These are phyloP conservation scores for Ametastegia equiseti DNA, from an alignment of 2,888 invertebrate genomes.

Conservation along the genomic window DNA sequence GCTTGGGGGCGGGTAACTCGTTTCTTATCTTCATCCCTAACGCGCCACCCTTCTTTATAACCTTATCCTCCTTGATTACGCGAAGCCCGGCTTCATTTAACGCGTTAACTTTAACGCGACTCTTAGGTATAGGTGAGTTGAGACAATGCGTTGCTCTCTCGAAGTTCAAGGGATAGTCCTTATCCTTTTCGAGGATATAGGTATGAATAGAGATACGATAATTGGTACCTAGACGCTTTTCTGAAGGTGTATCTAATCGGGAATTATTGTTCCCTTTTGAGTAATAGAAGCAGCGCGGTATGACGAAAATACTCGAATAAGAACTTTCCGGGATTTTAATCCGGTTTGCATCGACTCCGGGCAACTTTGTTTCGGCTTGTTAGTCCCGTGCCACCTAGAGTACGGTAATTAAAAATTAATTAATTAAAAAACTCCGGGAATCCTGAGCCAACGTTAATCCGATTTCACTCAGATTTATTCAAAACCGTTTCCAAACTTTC, in stretches of 20 bases:
- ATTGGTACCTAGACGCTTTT: too few species aligned
- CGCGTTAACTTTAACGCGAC: neutral
- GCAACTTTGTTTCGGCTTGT: constrained; percentile 12
- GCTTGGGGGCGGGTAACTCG: neutral
- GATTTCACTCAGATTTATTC: neutral
- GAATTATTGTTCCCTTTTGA: neutral
- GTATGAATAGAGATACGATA: too few species aligned
- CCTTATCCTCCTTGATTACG: constrained; percentile 16
- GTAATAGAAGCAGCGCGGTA: neutral
- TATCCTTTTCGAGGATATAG: neutral
- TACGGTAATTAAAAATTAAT: constrained; percentile 19
- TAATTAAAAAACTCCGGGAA: neutral
- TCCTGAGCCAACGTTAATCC: neutral
- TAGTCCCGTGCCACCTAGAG: neutral
- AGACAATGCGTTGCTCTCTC: neutral
- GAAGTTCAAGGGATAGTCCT: neutral
- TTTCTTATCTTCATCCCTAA: constrained; percentile 12
- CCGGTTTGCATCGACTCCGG: neutral
- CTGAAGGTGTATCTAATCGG: neutral
- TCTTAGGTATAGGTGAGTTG: neutral
- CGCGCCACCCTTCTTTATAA: constrained; percentile 13
- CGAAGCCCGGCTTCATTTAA: neutral
- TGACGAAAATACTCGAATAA: neutral
- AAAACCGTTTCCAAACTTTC: neutral
- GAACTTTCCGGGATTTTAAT: neutral